phyloP scores from a whole-genome alignment of 1,140 invertebrate species.

The Drosophila prosaltans region DNA sequence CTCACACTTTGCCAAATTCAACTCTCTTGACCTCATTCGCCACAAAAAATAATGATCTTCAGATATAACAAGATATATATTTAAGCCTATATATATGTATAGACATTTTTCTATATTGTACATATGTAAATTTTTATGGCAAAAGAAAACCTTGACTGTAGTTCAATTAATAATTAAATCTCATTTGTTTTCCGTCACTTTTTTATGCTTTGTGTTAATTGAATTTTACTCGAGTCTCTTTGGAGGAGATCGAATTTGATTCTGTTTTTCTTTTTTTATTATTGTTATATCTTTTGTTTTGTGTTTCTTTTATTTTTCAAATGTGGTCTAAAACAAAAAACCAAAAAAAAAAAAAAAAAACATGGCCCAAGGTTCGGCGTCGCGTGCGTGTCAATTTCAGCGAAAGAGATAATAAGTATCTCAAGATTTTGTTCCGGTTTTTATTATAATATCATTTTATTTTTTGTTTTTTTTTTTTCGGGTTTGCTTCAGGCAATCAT shows the following conservation, averaged over 20 bases:
- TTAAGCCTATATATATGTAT: constrained; percentile 12
- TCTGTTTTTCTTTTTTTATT: constrained; percentile 31
- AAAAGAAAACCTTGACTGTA: constrained; percentile 59
- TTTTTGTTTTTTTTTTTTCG: constrained; percentile 9
- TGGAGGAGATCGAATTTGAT: constrained; percentile 4
- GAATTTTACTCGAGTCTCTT: constrained; percentile 54
- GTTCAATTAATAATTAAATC: constrained; percentile 78
- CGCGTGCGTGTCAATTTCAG: constrained; percentile 61
- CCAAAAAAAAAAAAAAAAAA: constrained; percentile 22
- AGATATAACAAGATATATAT: constrained; percentile 18
- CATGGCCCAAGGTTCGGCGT: constrained; percentile 49
- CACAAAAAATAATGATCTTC: constrained; percentile 20
- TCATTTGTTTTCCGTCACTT: constrained; percentile 60
- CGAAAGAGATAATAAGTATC: constrained; percentile 41
- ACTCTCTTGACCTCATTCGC: constrained; percentile 67
- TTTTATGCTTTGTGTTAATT: constrained; percentile 61
- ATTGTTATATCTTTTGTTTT: constrained; percentile 44
- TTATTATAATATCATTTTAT: constrained; percentile 22
- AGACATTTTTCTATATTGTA: background rate
- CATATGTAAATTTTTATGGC: constrained; percentile 41
- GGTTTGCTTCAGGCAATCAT: constrained; percentile 17
- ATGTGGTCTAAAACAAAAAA: constrained; percentile 37
- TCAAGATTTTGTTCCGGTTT: constrained; percentile 69
- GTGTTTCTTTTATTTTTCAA: constrained; percentile 34
- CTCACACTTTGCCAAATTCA: constrained; percentile 42